A percentile compares a stretch with the other conserved stretches of the same genome.
These are phyloP conservation scores for Holothuria leucospilota DNA, from an alignment of 53 echinoderm and acorn worm species.

Conservation along the genomic window DNA sequence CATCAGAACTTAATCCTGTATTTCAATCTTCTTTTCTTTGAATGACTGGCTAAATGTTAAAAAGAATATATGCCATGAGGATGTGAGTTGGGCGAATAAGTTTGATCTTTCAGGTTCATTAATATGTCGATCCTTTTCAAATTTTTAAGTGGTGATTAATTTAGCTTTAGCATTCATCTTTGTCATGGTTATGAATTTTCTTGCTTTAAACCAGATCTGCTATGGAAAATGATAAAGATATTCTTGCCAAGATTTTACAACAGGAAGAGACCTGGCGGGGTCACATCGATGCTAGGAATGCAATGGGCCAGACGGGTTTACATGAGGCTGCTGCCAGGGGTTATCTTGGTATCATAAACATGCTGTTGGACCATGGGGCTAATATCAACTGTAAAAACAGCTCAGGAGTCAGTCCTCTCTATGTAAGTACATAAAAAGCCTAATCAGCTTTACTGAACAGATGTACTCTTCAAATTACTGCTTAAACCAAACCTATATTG, in stretches of 20 bases:
- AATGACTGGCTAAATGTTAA: no score
- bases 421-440: constrained; percentile 67
- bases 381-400: constrained; percentile 93
- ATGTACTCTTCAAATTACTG: no score
- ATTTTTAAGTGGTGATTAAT: not conserved
- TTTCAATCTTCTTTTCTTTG: no score
- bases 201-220: constrained; percentile 64
- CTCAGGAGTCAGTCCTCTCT: constrained; percentile 86
- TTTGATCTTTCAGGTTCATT: no score
- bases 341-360: constrained; percentile 62
- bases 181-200: no score
- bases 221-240: constrained; percentile 61
- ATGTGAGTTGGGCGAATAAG: no score
- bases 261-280: constrained; percentile 60
- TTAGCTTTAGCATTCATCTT: not conserved
- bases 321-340: constrained; percentile 83
- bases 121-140: no score
- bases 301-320: constrained; percentile 79
- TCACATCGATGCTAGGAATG: constrained; percentile 83
- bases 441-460: no score
- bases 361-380: constrained; percentile 77
- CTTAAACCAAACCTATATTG: no score
- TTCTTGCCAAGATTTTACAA: constrained; percentile 71
- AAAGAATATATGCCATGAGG: no score
- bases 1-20: no score